A percentile compares a stretch with the other conserved stretches of the same genome.
These are phyloP conservation scores for Apodemus speciosus DNA, from an alignment of 2,113 vertebrate genomes.

Conservation along the genomic window DNA sequence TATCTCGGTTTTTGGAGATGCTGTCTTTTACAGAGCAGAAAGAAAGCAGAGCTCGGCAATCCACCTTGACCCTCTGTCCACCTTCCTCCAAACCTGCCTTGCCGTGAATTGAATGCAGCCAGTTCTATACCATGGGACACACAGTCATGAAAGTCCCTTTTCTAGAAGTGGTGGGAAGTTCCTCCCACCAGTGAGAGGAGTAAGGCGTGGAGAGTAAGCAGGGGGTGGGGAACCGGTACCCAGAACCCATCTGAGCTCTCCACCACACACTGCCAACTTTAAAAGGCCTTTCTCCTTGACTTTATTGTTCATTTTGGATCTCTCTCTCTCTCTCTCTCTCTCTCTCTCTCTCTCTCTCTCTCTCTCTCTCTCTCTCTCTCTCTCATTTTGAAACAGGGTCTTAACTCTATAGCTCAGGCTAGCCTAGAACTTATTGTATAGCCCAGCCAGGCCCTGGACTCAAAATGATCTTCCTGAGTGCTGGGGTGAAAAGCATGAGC, in stretches of 20 bases:
- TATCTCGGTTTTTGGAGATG: background rate
- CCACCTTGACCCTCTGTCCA: background rate
- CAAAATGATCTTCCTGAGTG: background rate
- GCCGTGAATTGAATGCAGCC: background rate
- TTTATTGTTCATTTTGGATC: background rate
- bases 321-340: background rate
- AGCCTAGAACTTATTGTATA: background rate
- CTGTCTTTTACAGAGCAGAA: constrained; percentile 21
- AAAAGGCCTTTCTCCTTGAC: background rate
- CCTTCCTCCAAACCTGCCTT: background rate
- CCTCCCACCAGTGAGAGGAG: background rate
- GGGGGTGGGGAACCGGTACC: background rate
- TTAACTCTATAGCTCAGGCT: background rate
- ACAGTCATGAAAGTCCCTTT: background rate
- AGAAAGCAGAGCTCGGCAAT: background rate
- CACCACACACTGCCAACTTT: too few relatives aligned
- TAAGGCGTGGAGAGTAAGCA: background rate
- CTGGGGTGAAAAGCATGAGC: background rate
- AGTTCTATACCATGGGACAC: background rate
- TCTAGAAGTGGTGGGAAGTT: background rate
- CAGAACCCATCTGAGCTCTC: background rate
- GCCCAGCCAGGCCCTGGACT: background rate
- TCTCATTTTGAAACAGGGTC: background rate
- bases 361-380: background rate
- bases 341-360: too few relatives aligned